Evolutionary conservation across 2,113 vertebrate species (phyloP), one percentile per base, ranked within the genome.

Genomic region (Choloepus hoffmanni): DNA sequence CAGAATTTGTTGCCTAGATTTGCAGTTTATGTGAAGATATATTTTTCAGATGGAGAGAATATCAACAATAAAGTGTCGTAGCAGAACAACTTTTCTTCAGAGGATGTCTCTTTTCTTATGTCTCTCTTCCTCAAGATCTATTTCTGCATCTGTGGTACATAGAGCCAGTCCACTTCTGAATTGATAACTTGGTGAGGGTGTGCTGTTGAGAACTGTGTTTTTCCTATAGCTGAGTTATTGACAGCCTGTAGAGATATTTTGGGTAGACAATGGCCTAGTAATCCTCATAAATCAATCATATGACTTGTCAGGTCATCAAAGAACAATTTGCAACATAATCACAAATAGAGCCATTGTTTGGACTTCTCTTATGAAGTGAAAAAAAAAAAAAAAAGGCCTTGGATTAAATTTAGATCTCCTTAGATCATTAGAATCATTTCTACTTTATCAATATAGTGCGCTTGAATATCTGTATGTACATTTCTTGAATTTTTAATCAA

Each of bases 401-500:
- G 13, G 11, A 62, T 62, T 96, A 85, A 85, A 79, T 6, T 93
- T 89, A 63, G 48, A 84, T 73, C 92, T 81, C 16, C 33, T 95
- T 85, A 63, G 28, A 78, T 94, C 5, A 89, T 40, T 88, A 78
- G 72, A 93, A 30, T 90, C 12, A 72, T 91, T 94, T 85, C 26
- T 58, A 63, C 40, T 76, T 79, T 48, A 63, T 1, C 13, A 43
- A 68, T 63, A 87, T 36, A 55, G 40, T 68, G 30, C 65, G 16
- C 26, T 48, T 74, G 76, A 90, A 78, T 60, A 58, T 63, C 28
- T 62, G 10, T 81, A 7, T n/a, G 65, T 63, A 53, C 1, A 55
- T 89, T 92, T 92, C 58, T 85, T 95, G 15, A 83, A 85, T 74
- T 96, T 96, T 90, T 83, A 95, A 83, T 74, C 53, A 86, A 92